Base-by-base conservation (phyloP, 2,888 invertebrate genomes). In the Zhuqinia jingwanae region DNA sequence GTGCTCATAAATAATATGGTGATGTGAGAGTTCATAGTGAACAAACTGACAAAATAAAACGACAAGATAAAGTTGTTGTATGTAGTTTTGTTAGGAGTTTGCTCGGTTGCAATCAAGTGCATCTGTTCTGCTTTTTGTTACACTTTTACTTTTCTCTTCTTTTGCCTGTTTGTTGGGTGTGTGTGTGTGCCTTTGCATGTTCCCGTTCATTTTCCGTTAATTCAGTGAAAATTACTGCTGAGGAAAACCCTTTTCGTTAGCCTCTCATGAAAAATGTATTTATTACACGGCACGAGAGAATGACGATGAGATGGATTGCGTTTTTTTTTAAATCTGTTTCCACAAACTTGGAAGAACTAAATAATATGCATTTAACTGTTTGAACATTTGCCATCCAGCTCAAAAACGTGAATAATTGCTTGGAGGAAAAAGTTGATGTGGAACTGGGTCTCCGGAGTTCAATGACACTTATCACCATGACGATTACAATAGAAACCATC, bases 401-500 rank as follows among this genome's bases (percentile, higher is more conserved):
- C 8, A 36, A 8, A 36, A 6, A 36, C 36, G 25, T 36, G 30
- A 70, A 56, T 73, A 30, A 76, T 76, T 56, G 56, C 17, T 60
- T 3, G 8, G 8, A 20, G n/a, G 11, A 36, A 56, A 76, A 20
- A 36, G 36, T 76, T 27, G 56, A 56, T n/a, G n/a, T n/a, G 56
- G 56, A 76, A 76, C 75, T 76, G 17, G 75, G 75, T 20, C 36
- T 56, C 30, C 36, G 8, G 56, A 76, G 75, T 76, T 76, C 75
- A 76, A 76, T 76, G 75, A 56, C 75, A 75, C 36, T 76, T 36
- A 36, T 76, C 56, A 56, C 25, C n/a, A 53, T 20, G 2, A 53
- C 5, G 13, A 53, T 53, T 17, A 27, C 17, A 60, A 60, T 1
- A 60, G 17, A n/a, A 50, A 5, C 13, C 50, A 10, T 5, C 8